Evolutionary conservation across 1,140 invertebrate genomes (phyloP), one percentile per base, ranked within the genome.

Genomic region (Planococcus citri): DNA sequence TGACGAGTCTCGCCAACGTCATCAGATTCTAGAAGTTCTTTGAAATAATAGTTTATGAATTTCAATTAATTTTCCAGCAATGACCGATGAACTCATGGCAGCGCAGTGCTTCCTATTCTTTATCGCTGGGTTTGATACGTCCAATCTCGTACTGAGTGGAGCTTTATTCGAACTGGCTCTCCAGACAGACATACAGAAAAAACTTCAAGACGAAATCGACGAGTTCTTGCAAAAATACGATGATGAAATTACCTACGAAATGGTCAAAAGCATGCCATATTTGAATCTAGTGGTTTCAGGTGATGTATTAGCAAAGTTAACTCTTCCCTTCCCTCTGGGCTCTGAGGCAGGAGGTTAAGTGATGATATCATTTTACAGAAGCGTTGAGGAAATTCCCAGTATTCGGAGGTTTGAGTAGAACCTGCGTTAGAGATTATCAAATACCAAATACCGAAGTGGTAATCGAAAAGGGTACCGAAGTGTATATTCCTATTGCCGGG

Each of bases 31-130:
- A n/a, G n/a, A n/a, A n/a, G n/a, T n/a, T n/a, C n/a, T n/a, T n/a
- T n/a, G n/a, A n/a, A n/a, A n/a, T n/a, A n/a, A n/a, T n/a, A n/a
- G n/a, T n/a, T n/a, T n/a, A n/a, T n/a, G n/a, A n/a, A n/a, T n/a
- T n/a, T n/a, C n/a, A n/a, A 33, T 20, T 51, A 14, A 2, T 64
- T 64, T 25, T 20, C 10, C 60, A 64, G 60, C 3, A 6, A 25
- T 24, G 60, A 64, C 60, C 10, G 24, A 64, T 17, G 60, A 64
- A 27, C 20, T 64, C 2, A 24, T 85, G 2, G 79, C 82, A 0
- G 80, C 82, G 1, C 86, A 88, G 70, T 79, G 82, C 0, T 79
- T 87, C 72, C 74, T 84, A 0, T 88, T 88, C 75, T 68, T 88
- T 70, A 73, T 83, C 1, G 84, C 83, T 68, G 84, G 85, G 12